Evolutionary conservation across 2,888 invertebrate genomes (phyloP), one percentile per base, ranked within the genome.

Genomic region (Dermolepida albohirtum): DNA sequence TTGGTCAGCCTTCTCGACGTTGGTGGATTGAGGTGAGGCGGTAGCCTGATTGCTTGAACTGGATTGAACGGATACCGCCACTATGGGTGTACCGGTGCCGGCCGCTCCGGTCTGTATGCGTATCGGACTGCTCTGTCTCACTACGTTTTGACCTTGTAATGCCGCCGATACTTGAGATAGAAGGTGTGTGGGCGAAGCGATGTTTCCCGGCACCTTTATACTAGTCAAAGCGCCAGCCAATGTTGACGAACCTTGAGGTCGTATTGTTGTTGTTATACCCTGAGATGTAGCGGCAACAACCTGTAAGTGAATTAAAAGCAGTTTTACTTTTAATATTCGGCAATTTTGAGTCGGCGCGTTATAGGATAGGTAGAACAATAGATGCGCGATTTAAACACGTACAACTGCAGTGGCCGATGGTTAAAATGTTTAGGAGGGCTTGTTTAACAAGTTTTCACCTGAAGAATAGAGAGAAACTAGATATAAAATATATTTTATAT

Each of bases 51-150:
- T 43, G 70, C 68, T 67, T 66, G 74, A 77, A 1, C 79, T 81
- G 64, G 85, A 84, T 71, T 88, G 88, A 7, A 88, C 86, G 11
- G 86, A 84, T 14, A 89, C 89, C 4, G 88, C 86, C 7, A 90
- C 84, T 27, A 88, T 79, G 39, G 87, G 87, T 6, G 86, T 84
- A 41, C 85, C 79, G 64, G 81, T 82, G 62, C 80, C 85, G 0
- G 86, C 84, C 16, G 82, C 77, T 6, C 63, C 67, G 17, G 88
- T 85, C 79, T 89, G 87, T 71, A 89, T 84, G 59, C 87, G 85
- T 27, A 89, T 89, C 67, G 88, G 90, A 77, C 87, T 89, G 71
- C 84, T 85, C 74, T 87, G 87, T 1, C 87, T 80, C 39, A 83
- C 81, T 16, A 82, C 79, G 69, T 79, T 78, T 81, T 84, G 87